Conservation (phyloP, 2,797 vertebrate genomes). For the Allobates femoralis region DNA sequence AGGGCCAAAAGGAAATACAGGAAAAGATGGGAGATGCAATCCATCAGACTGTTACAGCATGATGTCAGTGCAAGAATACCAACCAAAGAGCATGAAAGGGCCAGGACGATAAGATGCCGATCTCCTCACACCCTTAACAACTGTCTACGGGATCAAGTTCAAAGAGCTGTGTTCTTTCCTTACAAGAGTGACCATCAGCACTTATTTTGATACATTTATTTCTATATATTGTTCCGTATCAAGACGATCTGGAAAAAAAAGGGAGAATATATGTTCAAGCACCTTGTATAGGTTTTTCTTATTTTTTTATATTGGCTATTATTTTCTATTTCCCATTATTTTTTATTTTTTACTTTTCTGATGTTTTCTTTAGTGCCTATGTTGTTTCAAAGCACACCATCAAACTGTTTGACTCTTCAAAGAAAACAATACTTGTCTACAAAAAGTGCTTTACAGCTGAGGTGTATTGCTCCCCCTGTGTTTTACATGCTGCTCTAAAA, state of each 20-base stretch:
- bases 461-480: neutral
- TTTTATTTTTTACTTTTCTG: conserved; percentile 3
- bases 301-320: conserved; percentile 27
- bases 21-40: conserved; percentile 89
- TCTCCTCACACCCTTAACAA: conserved; percentile 26
- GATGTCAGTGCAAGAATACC: conserved; percentile 86
- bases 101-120: conserved; percentile 74
- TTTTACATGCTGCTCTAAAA: neutral
- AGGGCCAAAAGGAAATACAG: conserved; percentile 82
- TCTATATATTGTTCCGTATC: conserved; percentile 60
- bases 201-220: conserved; percentile 39
- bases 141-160: conserved; percentile 64
- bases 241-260: conserved; percentile 40
- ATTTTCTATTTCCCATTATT: neutral
- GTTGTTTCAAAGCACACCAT: conserved; percentile 12
- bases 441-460: neutral
- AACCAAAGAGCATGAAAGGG: conserved; percentile 88
- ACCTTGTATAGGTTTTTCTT: conserved; percentile 32
- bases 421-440: neutral
- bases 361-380: neutral
- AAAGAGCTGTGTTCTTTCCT: conserved; percentile 61
- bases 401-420: neutral
- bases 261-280: conserved; percentile 32
- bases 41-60: conserved; percentile 88
- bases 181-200: conserved; percentile 40